Conservation (phyloP, 2,888 invertebrate species). For the Teleiodes luculella region DNA sequence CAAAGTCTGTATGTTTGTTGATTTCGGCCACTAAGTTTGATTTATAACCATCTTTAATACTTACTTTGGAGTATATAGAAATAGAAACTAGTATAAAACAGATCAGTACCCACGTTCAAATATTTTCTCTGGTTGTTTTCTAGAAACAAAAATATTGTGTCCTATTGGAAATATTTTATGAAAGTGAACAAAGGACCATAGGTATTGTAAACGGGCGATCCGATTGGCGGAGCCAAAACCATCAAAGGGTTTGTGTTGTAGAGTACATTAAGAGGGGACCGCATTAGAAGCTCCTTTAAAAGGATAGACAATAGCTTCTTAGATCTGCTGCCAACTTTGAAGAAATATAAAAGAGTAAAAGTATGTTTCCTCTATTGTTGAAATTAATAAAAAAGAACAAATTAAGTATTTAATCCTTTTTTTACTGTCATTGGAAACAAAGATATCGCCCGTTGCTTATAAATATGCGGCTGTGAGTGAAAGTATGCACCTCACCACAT, state of each 20-base stretch:
- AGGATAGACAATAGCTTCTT: constrained; percentile 6
- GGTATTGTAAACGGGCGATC: constrained; percentile 1
- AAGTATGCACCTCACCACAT: no score
- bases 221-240: constrained; percentile 6
- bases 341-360: constrained; percentile 5
- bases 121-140: no score
- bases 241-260: constrained; percentile 8
- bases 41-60: no score
- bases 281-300: constrained; percentile 2
- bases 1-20: no score
- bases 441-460: no score
- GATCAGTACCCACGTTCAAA: no score
- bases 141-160: no score
- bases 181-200: not conserved
- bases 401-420: not conserved
- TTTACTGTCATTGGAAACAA: no score
- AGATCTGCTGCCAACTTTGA: constrained; percentile 9
- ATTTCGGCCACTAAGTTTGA: no score
- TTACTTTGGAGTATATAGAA: no score
- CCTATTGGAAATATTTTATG: not conserved
- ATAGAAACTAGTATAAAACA: no score
- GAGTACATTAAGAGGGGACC: not conserved
- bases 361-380: not conserved
- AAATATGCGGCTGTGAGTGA: no score
- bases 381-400: not conserved